Evolutionary conservation across 35 echinoderm and acorn worm species (phyloP).

Genomic region (Patiria miniata): DNA sequence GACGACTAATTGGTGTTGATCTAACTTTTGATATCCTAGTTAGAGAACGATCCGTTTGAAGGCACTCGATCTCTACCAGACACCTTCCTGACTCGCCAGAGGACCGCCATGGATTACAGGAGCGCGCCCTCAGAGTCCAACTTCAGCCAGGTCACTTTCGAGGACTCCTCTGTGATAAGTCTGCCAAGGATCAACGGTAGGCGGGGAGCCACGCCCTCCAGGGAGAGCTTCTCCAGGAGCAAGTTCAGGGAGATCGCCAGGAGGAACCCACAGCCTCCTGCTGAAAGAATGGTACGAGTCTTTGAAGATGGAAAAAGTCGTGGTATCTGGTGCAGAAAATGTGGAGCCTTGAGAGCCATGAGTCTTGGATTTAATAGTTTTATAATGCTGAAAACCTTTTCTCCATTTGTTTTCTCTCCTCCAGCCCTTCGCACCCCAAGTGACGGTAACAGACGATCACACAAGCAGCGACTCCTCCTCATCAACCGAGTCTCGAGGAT

Average conservation of each 20-base stretch:
- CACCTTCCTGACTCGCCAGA: not conserved
- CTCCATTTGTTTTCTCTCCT: not conserved
- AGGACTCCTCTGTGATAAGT: not conserved
- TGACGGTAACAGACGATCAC: constrained; percentile 9
- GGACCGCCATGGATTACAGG: not conserved
- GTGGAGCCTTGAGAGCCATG: not conserved
- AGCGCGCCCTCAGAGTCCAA: constrained; percentile 12
- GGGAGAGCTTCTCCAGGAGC: constrained; percentile 46
- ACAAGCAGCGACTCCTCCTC: not conserved
- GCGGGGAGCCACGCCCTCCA: constrained; percentile 49
- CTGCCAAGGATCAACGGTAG: constrained; percentile 48
- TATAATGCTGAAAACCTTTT: not conserved
- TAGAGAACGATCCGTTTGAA: not conserved
- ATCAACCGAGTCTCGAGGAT: constrained; percentile 35
- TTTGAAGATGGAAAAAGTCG: not conserved
- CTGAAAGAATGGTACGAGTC: not conserved
- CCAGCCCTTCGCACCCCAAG: not conserved
- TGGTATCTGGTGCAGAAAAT: not conserved
- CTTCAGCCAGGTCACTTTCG: constrained; percentile 12
- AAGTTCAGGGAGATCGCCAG: constrained; percentile 32
- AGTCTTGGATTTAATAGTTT: not conserved
- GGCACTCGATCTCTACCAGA: not conserved
- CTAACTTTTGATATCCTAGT: too few relatives aligned
- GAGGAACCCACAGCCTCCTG: not conserved
- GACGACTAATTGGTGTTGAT: too few relatives aligned